phyloP scores from a whole-genome alignment of 2,888 invertebrate species.

The Myopa testacea region DNA sequence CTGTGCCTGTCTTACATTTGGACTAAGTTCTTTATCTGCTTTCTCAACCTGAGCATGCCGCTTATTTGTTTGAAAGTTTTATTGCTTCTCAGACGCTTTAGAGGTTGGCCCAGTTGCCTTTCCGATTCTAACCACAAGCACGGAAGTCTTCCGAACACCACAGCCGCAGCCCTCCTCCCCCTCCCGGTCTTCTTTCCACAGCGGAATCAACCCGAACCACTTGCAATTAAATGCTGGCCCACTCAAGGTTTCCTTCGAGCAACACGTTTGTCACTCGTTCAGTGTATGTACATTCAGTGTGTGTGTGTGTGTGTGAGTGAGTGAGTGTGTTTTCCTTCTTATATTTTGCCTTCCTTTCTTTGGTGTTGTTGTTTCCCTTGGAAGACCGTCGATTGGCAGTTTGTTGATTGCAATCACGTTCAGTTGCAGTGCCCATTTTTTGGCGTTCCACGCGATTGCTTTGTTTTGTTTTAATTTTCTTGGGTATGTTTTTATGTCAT shows the following conservation, averaged over 20 bases:
- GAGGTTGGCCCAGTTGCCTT: slow-evolving; percentile 9
- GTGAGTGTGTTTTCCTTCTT: not conserved
- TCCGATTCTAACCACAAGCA: not conserved
- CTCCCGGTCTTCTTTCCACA: not conserved
- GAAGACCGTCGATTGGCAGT: slow-evolving; percentile 35
- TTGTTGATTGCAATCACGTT: slow-evolving; percentile 46
- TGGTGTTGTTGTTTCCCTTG: not conserved
- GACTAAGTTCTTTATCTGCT: too few species aligned
- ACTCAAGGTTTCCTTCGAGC: slow-evolving; percentile 28
- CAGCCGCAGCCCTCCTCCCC: not conserved
- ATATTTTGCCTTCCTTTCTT: not conserved
- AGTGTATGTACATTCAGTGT: not conserved
- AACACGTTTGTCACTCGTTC: slow-evolving; percentile 22
- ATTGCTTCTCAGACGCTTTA: too few species aligned
- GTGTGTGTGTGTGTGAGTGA: not conserved
- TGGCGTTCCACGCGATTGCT: not conserved
- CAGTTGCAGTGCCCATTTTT: slow-evolving; percentile 42
- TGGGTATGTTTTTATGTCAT: not conserved
- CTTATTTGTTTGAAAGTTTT: too few species aligned
- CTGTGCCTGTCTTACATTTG: too few species aligned
- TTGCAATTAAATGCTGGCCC: slow-evolving; percentile 18
- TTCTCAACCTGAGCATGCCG: too few species aligned
- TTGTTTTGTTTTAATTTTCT: not conserved
- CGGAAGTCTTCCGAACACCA: too few species aligned
- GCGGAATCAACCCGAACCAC: not conserved